A percentile compares a stretch with the other conserved stretches of the same genome.
phyloP scores from a whole-genome alignment of 2,113 vertebrate species.

The Rallus limicola region DNA sequence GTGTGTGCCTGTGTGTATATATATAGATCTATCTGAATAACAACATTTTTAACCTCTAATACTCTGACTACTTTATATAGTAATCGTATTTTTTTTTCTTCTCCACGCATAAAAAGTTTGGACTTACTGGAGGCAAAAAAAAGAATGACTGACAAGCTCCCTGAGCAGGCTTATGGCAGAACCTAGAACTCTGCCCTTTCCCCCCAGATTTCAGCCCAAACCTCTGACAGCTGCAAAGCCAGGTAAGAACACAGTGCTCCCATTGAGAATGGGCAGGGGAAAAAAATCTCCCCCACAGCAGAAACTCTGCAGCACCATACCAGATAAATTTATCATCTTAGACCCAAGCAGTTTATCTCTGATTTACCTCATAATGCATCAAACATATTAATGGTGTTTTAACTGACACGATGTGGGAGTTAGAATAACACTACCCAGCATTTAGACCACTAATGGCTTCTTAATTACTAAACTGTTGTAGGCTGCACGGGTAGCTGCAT shows the following conservation, averaged over 20 bases:
- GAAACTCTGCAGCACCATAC: not conserved
- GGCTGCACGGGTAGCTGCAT: not conserved
- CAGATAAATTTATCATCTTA: not conserved
- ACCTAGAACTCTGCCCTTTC: not conserved
- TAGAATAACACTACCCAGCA: not conserved
- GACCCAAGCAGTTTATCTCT: not conserved
- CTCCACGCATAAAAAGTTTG: not conserved
- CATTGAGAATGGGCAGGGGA: not conserved
- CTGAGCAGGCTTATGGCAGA: not conserved
- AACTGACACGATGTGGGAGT: slow-evolving; percentile 7
- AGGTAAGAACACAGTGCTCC: not conserved
- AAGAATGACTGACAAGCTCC: not conserved
- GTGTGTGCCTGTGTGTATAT: not conserved
- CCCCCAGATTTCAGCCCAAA: not conserved
- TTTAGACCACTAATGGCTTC: not conserved
- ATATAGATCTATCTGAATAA: not conserved
- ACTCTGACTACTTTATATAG: not conserved
- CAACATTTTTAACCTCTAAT: slow-evolving; percentile 25
- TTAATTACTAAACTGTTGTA: not conserved
- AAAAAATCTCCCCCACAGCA: not conserved
- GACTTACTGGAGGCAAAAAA: not conserved
- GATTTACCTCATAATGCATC: not conserved
- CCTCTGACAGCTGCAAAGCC: not conserved
- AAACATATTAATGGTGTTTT: not conserved
- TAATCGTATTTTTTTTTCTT: not conserved